phyloP scores from a whole-genome alignment of 2,113 vertebrate genomes.

The Clinocottus analis region DNA sequence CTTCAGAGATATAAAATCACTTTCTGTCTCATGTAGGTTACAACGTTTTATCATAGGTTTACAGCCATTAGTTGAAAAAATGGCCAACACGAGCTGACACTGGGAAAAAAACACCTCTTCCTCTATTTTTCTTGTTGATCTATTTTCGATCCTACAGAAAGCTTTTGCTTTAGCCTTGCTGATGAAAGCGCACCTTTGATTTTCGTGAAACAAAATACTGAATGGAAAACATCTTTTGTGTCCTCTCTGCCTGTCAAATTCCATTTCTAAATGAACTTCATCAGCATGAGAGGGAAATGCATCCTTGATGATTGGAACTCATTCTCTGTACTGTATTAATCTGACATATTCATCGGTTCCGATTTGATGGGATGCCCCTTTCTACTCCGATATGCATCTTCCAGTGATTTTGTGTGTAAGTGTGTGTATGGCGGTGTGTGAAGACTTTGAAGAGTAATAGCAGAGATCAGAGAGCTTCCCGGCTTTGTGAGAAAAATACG shows the following conservation, averaged over 20 bases:
- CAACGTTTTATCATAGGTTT: conserved; percentile 16
- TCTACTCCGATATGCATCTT: not conserved
- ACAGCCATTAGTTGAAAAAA: not conserved
- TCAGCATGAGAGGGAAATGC: not conserved
- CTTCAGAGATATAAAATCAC: conserved; percentile 10
- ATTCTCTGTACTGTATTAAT: not conserved
- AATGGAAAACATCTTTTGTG: not conserved
- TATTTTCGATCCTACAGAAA: conserved; percentile 5
- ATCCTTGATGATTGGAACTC: conserved; percentile 11
- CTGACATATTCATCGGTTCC: not conserved
- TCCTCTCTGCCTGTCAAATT: conserved; percentile 20
- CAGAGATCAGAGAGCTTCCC: conserved; percentile 28
- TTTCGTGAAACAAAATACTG: not conserved
- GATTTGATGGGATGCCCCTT: conserved; percentile 13
- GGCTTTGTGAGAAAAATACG: conserved; percentile 9
- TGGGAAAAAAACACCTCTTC: conserved; percentile 16
- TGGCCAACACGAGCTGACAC: conserved; percentile 8
- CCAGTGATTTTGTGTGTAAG: not conserved
- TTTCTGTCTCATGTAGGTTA: conserved; percentile 1
- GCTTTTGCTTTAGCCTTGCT: not conserved
- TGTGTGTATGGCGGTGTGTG: not conserved
- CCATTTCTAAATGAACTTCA: not conserved
- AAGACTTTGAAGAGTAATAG: not conserved
- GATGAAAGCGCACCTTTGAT: conserved; percentile 21
- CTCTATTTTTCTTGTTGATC: conserved; percentile 33